Percentiles rank a stretch among this genome's conserved stretches.
Evolutionary conservation across 2,113 vertebrate genomes (phyloP).

Genomic region (Cricetomys ansorgei): DNA sequence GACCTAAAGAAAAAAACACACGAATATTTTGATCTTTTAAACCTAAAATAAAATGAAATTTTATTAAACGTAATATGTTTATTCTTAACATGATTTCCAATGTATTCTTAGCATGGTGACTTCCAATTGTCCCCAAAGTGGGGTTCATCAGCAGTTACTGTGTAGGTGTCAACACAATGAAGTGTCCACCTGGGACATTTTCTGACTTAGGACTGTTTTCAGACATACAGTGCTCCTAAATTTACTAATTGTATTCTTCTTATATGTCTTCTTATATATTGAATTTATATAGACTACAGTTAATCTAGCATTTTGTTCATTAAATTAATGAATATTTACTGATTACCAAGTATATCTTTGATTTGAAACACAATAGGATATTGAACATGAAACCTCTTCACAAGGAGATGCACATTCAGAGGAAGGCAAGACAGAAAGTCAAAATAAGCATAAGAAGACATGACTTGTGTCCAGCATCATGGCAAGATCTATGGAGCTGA

Average conservation of each 20-base stretch:
- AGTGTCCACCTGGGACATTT: neutral
- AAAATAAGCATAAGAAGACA: neutral
- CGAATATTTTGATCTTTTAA: conserved; percentile 13
- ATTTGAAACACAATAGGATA: neutral
- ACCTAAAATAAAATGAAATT: neutral
- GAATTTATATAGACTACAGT: neutral
- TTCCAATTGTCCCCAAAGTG: neutral
- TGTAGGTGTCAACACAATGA: neutral
- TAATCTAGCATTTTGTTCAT: neutral
- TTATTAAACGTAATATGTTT: neutral
- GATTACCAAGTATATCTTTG: neutral
- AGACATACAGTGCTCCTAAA: neutral
- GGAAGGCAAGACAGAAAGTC: neutral
- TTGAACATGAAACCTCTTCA: neutral
- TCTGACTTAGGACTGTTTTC: neutral
- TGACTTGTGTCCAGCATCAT: neutral
- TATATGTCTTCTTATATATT: neutral
- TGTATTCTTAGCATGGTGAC: neutral
- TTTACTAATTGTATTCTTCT: neutral
- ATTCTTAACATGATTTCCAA: conserved; percentile 12
- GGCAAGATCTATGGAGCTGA: neutral
- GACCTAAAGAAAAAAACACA: neutral
- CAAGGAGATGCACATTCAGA: neutral
- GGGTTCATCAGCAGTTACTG: neutral
- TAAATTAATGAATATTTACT: neutral